These are phyloP conservation scores for Boloria selene DNA, from an alignment of 2,888 invertebrate genomes.

Conservation along the genomic window DNA sequence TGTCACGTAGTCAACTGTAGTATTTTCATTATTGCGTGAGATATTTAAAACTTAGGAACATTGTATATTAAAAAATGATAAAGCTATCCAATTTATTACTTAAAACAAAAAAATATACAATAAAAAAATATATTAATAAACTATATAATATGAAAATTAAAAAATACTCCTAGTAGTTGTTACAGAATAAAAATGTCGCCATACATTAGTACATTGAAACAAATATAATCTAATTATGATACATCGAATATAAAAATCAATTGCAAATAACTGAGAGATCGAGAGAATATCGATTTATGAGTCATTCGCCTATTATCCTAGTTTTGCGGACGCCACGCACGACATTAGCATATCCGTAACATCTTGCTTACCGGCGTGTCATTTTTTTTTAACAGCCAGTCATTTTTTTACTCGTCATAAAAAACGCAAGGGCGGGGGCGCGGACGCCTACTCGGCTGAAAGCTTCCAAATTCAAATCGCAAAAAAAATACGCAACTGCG, in stretches of 20 bases:
- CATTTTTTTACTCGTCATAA: constrained; percentile 47
- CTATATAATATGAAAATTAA: too few species aligned
- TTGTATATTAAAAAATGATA: too few species aligned
- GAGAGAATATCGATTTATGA: constrained; percentile 10
- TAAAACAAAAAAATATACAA: too few species aligned
- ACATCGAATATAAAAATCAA: not conserved
- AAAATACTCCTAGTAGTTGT: too few species aligned
- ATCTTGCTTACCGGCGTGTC: constrained; percentile 46
- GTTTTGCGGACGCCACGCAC: constrained; percentile 1
- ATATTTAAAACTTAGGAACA: too few species aligned
- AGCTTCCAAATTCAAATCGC: constrained; percentile 80
- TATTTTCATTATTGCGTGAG: too few species aligned
- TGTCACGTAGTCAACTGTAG: constrained; percentile 11
- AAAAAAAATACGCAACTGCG: constrained; percentile 76
- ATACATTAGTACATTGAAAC: too few species aligned
- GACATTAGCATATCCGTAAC: constrained; percentile 26
- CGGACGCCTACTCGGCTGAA: constrained; percentile 75
- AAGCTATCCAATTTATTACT: too few species aligned
- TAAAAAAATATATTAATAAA: too few species aligned
- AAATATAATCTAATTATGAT: too few species aligned
- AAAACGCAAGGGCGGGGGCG: constrained; percentile 70
- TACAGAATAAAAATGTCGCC: too few species aligned
- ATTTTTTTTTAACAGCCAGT: constrained; percentile 47
- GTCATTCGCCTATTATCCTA: constrained; percentile 18
- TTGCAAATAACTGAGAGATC: not conserved